These are phyloP conservation scores for Vimba vimba DNA, from an alignment of 2,113 vertebrate species.

Conservation along the genomic window DNA sequence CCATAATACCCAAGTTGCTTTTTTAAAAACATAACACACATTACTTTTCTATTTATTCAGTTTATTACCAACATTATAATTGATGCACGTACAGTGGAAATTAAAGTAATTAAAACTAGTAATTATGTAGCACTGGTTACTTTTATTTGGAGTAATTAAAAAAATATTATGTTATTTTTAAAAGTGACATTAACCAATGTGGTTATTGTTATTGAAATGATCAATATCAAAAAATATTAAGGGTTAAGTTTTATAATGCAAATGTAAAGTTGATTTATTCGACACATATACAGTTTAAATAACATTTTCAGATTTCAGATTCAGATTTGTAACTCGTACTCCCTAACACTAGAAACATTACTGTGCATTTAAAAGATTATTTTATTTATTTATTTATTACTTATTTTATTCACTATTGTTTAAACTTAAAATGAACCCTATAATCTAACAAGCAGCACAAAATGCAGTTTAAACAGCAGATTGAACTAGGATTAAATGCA, in stretches of 20 bases:
- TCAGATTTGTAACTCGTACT: background rate
- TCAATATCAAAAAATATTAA: background rate
- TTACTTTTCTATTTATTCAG: background rate
- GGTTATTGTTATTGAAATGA: background rate
- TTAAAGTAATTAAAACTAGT: background rate
- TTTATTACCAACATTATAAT: background rate
- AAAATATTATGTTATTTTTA: background rate
- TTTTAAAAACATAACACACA: background rate
- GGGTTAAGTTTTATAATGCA: background rate
- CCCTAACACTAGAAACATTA: background rate
- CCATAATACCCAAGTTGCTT: background rate
- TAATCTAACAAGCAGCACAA: background rate
- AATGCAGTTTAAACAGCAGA: background rate
- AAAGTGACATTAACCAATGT: background rate
- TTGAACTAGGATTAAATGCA: slow-evolving; percentile 4
- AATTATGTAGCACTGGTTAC: background rate
- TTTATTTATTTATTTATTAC: no score
- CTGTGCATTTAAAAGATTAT: no score
- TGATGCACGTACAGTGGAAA: background rate
- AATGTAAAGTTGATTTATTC: background rate
- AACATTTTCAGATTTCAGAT: no score
- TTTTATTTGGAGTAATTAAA: background rate
- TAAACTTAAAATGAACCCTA: background rate
- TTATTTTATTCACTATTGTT: no score
- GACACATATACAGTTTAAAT: background rate